Base-by-base conservation (phyloP, 2,888 invertebrate species). In the Elysia crispata region DNA sequence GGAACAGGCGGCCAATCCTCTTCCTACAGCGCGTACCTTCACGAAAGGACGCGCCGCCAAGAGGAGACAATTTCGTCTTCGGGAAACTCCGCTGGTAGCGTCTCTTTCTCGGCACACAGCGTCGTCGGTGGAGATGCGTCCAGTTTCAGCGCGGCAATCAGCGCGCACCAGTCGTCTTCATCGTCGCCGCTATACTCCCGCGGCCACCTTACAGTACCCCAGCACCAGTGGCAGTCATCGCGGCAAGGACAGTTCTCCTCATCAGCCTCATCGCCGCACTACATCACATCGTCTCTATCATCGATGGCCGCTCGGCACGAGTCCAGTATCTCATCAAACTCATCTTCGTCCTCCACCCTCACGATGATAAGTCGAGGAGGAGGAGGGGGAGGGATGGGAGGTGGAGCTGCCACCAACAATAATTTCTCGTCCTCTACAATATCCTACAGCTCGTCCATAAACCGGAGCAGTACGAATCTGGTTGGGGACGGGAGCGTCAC, bases 221-320 rank as follows among this genome's bases (percentile, higher is more conserved):
- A 41, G 41, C 41, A 41, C 41, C 80, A 83, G 62, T 83, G 82
- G 82, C 60, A 60, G 41, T 41, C 41, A 3, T 41, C 41, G 41
- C 41, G 41, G 41, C 41, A 41, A 11, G 41, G 54, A 13, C 50
- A 76, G 54, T 54, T 33, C 28, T 70, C 69, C 0, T 60, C 60
- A 18, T 70, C 77, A 6, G 0, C 60, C 3, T 70, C 41, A 41
- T 41, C 41, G 41, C 41, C 41, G 41, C 41, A 41, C 60, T 60
- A n/a, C n/a, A 60, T 23, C n/a, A n/a, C 25, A 25, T 60, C 60
- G 60, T 60, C 60, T 5, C n/a, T n/a, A 6, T n/a, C 25, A 23
- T 60, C 25, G 6, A 60, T 60, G 6, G n/a, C n/a, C n/a, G 25
- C n/a, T 3, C 3, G 60, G 60, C n/a, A 23, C n/a, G 60, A 60